These are phyloP conservation scores for Alligator mississippiensis DNA, from an alignment of 2,113 vertebrate species.

Conservation along the genomic window DNA sequence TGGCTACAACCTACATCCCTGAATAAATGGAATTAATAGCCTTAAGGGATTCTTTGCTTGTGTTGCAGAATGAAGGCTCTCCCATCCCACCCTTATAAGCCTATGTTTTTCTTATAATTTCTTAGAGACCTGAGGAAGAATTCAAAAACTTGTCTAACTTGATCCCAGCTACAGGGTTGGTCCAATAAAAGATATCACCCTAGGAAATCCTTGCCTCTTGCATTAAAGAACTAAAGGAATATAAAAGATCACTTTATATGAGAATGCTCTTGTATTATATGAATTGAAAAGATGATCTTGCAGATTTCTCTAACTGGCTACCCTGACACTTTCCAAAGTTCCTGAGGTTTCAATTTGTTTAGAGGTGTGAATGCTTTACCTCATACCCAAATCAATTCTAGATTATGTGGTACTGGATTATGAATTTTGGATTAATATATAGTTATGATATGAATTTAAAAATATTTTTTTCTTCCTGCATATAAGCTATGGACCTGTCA, in stretches of 20 bases:
- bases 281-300: neutral
- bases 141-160: too few relatives aligned
- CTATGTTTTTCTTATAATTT: neutral
- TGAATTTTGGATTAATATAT: neutral
- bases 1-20: too few relatives aligned
- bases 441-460: neutral
- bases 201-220: too few relatives aligned
- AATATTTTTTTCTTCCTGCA: neutral
- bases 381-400: neutral
- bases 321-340: neutral
- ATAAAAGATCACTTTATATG: neutral
- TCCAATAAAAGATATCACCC: too few relatives aligned
- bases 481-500: neutral
- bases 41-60: neutral
- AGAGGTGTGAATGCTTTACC: neutral
- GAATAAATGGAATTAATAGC: neutral
- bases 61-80: neutral
- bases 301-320: neutral
- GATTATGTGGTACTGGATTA: neutral
- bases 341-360: neutral
- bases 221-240: neutral
- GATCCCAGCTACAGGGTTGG: too few relatives aligned
- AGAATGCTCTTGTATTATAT: neutral
- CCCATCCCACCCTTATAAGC: neutral
- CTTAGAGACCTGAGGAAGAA: neutral